Evolutionary conservation across 2,797 vertebrate species (phyloP).

Genomic region (Petrocephalus sullivani): DNA sequence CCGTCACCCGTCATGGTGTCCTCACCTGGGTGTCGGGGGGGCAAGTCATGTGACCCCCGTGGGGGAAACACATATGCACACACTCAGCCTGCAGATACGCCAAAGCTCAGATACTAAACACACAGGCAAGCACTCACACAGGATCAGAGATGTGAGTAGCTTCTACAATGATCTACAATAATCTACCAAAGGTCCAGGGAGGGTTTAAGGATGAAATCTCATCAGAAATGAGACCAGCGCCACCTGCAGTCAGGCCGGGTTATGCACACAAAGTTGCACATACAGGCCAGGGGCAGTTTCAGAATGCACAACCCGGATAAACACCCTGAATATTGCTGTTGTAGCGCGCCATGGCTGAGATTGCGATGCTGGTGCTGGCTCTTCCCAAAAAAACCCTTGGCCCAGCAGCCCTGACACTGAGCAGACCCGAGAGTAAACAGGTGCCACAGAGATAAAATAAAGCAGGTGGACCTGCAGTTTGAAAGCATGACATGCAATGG

Average conservation of each 20-base stretch:
- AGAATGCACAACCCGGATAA: not conserved
- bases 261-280: constrained; percentile 10
- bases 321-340: not conserved
- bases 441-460: not conserved
- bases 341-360: not conserved
- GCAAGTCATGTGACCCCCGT: not conserved
- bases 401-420: not conserved
- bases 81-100: not conserved
- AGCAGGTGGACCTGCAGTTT: not conserved
- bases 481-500: not conserved
- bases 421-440: not conserved
- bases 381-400: not conserved
- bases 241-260: not conserved
- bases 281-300: not conserved
- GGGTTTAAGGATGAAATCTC: not conserved
- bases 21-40: constrained; percentile 65
- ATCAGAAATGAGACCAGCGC: not conserved
- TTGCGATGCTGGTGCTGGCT: not conserved
- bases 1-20: constrained; percentile 97
- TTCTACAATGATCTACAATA: not conserved
- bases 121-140: not conserved
- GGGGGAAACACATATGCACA: not conserved
- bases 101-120: not conserved
- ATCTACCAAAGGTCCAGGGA: not conserved
- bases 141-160: too few species aligned